These are phyloP conservation scores for Malthinus seriepunctatus DNA, from an alignment of 2,888 invertebrate species.

Conservation along the genomic window DNA sequence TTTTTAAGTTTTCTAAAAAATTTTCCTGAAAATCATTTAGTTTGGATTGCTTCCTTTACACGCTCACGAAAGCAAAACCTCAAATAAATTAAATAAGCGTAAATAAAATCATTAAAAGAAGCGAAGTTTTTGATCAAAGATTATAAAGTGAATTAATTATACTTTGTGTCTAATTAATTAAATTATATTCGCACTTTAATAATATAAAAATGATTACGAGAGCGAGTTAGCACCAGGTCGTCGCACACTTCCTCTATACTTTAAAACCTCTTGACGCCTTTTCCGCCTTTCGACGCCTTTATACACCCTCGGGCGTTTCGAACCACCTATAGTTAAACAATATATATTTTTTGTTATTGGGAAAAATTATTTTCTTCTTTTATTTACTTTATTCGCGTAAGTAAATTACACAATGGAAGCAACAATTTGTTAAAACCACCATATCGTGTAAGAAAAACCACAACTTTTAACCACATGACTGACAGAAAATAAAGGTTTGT, in stretches of 20 bases:
- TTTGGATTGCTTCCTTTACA: too few species aligned
- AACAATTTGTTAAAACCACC: constrained; percentile 27
- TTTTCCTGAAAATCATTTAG: too few species aligned
- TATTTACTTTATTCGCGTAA: not conserved
- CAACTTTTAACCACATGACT: constrained; percentile 32
- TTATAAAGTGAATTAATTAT: too few species aligned
- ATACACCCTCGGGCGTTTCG: constrained; percentile 46
- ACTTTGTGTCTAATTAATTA: too few species aligned
- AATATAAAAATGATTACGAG: too few species aligned
- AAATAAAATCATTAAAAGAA: too few species aligned
- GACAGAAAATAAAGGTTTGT: constrained; percentile 28
- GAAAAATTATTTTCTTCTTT: not conserved
- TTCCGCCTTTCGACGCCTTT: constrained; percentile 47
- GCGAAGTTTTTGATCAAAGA: too few species aligned
- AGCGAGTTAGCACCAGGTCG: constrained; percentile 21
- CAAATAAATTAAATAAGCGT: too few species aligned
- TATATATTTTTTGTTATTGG: not conserved
- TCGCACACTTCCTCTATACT: constrained; percentile 17
- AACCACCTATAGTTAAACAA: constrained; percentile 35
- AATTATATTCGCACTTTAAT: too few species aligned
- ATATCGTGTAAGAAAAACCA: constrained; percentile 25
- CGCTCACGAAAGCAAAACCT: too few species aligned
- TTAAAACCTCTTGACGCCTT: constrained; percentile 47
- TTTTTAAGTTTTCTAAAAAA: too few species aligned
- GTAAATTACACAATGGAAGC: constrained; percentile 4